A percentile compares a stretch with the other conserved stretches of the same genome.
Evolutionary conservation across 30 jellyfish, hydroid and myxozoan species (phyloP).

Genomic region (Phacellophora camtschatica): DNA sequence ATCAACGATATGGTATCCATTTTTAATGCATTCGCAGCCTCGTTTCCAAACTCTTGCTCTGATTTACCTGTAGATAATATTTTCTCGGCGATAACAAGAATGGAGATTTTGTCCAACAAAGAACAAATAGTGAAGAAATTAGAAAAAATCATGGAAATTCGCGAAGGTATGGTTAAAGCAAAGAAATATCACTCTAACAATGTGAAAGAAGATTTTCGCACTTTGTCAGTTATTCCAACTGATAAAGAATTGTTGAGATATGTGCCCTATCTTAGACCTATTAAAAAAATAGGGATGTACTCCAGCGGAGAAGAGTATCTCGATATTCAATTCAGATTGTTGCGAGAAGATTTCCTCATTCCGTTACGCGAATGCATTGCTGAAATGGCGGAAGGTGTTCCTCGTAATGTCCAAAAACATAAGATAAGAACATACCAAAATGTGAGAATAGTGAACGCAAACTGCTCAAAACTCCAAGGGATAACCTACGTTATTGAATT

Average conservation of each 20-base stretch:
- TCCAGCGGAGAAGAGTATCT: slow-evolving; percentile 38
- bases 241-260: slow-evolving; percentile 7
- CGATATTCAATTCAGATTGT: slow-evolving; percentile 58
- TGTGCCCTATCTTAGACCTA: slow-evolving; percentile 52
- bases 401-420: slow-evolving; percentile 19
- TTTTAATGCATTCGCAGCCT: not conserved
- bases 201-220: slow-evolving; percentile 65
- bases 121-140: not conserved
- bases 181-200: not conserved
- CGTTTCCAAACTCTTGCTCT: not conserved
- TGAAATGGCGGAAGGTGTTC: not conserved
- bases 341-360: slow-evolving; percentile 58
- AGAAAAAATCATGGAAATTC: not conserved
- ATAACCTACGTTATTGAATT: slow-evolving; percentile 20
- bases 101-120: not conserved
- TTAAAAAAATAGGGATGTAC: slow-evolving; percentile 57
- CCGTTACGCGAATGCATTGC: slow-evolving; percentile 66
- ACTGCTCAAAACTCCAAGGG: slow-evolving; percentile 46
- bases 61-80: slow-evolving; percentile 2
- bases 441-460: slow-evolving; percentile 28
- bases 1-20: not conserved
- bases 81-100: not conserved
- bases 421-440: slow-evolving; percentile 20
- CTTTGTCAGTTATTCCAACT: slow-evolving; percentile 44
- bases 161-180: not conserved